Conservation (phyloP, 2,113 vertebrate genomes). For the Rhea pennata region DNA sequence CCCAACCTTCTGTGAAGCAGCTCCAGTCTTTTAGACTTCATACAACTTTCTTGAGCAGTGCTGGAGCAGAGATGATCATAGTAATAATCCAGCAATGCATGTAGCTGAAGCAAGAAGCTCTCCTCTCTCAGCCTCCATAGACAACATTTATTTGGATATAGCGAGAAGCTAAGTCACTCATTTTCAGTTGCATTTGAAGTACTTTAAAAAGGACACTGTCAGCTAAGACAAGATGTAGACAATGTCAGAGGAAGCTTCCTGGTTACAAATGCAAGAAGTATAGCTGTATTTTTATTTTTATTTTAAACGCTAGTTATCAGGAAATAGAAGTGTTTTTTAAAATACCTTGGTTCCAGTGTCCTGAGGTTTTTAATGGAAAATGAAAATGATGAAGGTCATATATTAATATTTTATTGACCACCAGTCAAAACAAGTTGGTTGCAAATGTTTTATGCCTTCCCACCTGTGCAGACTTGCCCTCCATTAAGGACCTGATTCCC, state of each 20-base stretch:
- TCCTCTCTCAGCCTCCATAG: not conserved
- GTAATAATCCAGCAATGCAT: not conserved
- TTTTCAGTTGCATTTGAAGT: not conserved
- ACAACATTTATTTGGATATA: not conserved
- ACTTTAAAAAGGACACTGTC: not conserved
- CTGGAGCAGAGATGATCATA: not conserved
- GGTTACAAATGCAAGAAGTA: not conserved
- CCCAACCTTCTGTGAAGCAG: not conserved
- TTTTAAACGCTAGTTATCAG: not conserved
- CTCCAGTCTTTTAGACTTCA: not conserved
- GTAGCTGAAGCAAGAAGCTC: not conserved
- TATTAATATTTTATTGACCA: constrained; percentile 51
- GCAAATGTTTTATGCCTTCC: not conserved
- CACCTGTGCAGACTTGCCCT: not conserved
- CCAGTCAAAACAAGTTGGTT: not conserved
- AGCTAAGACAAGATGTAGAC: not conserved
- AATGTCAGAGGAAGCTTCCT: not conserved
- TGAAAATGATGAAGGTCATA: constrained; percentile 13
- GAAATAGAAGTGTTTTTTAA: not conserved
- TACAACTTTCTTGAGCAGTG: not conserved
- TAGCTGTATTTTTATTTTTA: not conserved
- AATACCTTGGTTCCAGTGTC: not conserved
- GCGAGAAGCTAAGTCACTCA: not conserved
- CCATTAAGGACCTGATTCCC: constrained; percentile 28
- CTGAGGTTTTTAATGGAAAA: constrained; percentile 24